phyloP scores from a whole-genome alignment of 2,888 invertebrate genomes.

The Drosophila mimica region DNA sequence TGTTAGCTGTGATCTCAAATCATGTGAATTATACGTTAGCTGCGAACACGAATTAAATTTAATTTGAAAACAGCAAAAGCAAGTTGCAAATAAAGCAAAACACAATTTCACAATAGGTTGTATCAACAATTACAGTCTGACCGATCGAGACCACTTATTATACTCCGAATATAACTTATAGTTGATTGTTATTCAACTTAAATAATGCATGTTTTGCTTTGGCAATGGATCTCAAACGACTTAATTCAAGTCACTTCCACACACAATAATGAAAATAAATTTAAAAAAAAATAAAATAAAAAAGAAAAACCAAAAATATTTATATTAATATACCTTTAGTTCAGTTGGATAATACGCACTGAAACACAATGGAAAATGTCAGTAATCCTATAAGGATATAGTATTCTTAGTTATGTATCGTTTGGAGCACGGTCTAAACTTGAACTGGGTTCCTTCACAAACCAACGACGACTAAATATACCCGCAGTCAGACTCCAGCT shows the following conservation, averaged over 20 bases:
- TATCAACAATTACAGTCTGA: not conserved
- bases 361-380: not conserved
- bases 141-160: not conserved
- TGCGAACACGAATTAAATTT: not conserved
- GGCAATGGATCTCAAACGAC: no score
- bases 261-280: no score
- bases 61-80: not conserved
- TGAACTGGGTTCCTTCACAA: slow-evolving; percentile 60
- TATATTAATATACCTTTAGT: slow-evolving; percentile 6
- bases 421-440: not conserved
- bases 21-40: slow-evolving; percentile 3
- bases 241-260: no score
- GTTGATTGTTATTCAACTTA: not conserved
- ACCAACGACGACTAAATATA: slow-evolving; percentile 63
- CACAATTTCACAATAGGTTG: slow-evolving; percentile 1
- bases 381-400: slow-evolving; percentile 1
- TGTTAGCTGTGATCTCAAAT: slow-evolving; percentile 7
- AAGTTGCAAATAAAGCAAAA: not conserved
- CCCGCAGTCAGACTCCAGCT: slow-evolving; percentile 68
- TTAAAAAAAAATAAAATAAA: no score
- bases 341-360: not conserved
- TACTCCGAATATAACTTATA: not conserved
- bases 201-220: no score
- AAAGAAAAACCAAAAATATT: no score
- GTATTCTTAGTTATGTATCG: not conserved